Percentiles rank a stretch among this genome's conserved stretches.
phyloP scores from a whole-genome alignment of 53 echinoderm and acorn worm species.

The Luidia sarsii region DNA sequence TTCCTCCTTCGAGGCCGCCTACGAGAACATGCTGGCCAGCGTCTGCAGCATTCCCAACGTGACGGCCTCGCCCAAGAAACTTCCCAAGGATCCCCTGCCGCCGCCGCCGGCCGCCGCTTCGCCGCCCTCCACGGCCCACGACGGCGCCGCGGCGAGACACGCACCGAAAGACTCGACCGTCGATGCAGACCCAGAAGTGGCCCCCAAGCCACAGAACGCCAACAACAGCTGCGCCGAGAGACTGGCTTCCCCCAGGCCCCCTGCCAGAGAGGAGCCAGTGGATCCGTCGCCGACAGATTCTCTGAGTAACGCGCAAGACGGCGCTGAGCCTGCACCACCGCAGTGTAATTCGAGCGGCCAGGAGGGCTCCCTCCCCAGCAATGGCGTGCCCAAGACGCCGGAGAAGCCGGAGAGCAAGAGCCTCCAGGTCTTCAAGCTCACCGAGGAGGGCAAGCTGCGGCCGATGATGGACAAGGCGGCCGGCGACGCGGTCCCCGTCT shows the following conservation, averaged over 20 bases:
- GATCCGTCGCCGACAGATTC: background rate
- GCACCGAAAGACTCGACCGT: background rate
- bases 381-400: background rate
- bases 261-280: background rate
- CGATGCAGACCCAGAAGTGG: background rate
- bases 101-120: background rate
- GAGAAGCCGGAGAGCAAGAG: constrained; percentile 30
- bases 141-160: too few species aligned
- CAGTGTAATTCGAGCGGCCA: background rate
- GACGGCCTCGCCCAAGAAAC: constrained; percentile 42
- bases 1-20: constrained; percentile 65
- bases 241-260: background rate
- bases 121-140: too few species aligned
- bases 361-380: background rate
- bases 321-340: too few species aligned
- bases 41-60: constrained; percentile 53
- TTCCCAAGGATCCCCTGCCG: background rate
- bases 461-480: constrained; percentile 5
- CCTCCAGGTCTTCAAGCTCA: constrained; percentile 34
- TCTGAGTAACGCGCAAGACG: background rate
- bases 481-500: background rate
- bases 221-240: constrained; percentile 31
- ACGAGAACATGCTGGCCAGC: constrained; percentile 62
- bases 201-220: background rate
- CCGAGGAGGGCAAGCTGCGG: constrained; percentile 20